These are phyloP conservation scores for Tylochromis polylepis DNA, from an alignment of 2,113 vertebrate species.

Conservation along the genomic window DNA sequence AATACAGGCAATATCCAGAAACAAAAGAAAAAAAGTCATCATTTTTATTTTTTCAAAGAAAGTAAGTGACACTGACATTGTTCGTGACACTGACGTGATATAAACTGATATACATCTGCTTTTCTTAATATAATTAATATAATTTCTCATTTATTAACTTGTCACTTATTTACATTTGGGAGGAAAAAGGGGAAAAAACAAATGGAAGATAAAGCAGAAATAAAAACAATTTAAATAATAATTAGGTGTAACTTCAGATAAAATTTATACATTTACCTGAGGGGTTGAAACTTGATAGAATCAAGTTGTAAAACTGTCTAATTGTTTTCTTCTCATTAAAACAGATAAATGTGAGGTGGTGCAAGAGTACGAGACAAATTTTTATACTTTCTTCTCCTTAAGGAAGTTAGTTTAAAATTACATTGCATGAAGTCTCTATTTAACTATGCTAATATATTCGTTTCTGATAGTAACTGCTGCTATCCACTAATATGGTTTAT, in stretches of 20 bases:
- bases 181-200: not conserved
- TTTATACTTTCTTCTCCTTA: not conserved
- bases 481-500: not conserved
- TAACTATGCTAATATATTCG: not conserved
- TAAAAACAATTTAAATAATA: not conserved
- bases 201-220: not conserved
- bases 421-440: too few relatives aligned
- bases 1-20: not conserved
- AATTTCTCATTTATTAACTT: not conserved
- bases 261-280: not conserved
- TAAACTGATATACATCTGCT: not conserved
- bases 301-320: too few relatives aligned
- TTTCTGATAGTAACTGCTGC: not conserved
- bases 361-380: not conserved
- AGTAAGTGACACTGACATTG: not conserved
- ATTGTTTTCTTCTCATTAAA: not conserved
- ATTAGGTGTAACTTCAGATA: not conserved
- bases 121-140: not conserved
- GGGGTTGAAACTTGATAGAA: not conserved
- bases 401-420: not conserved
- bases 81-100: not conserved
- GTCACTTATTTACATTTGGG: not conserved
- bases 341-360: not conserved
- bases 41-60: not conserved
- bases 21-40: not conserved